Conservation (phyloP, 2,888 invertebrate species). For the Cryptocheilus praepositus region DNA sequence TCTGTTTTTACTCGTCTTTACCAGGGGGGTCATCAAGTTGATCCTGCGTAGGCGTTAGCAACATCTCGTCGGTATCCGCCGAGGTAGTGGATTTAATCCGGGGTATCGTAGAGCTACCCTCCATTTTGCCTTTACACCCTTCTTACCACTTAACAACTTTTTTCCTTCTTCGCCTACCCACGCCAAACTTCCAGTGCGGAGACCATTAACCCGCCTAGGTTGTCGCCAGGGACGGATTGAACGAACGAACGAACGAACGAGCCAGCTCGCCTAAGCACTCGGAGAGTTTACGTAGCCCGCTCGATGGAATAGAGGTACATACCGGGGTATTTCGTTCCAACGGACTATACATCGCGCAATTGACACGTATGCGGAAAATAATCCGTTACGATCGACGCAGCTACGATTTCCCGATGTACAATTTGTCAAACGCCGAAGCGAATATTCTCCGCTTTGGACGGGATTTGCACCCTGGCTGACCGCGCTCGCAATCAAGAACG, state of each 20-base stretch:
- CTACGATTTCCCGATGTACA: too few species aligned
- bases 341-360: too few species aligned
- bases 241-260: neutral
- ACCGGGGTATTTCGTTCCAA: too few species aligned
- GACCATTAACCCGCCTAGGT: constrained; percentile 41
- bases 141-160: constrained; percentile 43
- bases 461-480: neutral
- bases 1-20: constrained; percentile 20
- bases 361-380: neutral
- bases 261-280: too few species aligned
- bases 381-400: too few species aligned
- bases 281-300: too few species aligned
- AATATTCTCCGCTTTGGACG: neutral
- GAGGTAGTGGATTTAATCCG: constrained; percentile 42
- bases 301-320: too few species aligned
- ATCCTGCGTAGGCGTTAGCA: constrained; percentile 37
- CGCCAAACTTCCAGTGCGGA: constrained; percentile 9
- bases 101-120: constrained; percentile 29
- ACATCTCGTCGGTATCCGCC: constrained; percentile 31
- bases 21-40: constrained; percentile 21
- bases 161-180: constrained; percentile 9
- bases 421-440: too few species aligned
- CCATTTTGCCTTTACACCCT: constrained; percentile 39
- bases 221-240: constrained; percentile 28
- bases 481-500: too few species aligned